Percentiles rank a stretch among this genome's conserved stretches.
Conservation (phyloP, 1,140 invertebrate genomes). For the Bombus balteatus region DNA sequence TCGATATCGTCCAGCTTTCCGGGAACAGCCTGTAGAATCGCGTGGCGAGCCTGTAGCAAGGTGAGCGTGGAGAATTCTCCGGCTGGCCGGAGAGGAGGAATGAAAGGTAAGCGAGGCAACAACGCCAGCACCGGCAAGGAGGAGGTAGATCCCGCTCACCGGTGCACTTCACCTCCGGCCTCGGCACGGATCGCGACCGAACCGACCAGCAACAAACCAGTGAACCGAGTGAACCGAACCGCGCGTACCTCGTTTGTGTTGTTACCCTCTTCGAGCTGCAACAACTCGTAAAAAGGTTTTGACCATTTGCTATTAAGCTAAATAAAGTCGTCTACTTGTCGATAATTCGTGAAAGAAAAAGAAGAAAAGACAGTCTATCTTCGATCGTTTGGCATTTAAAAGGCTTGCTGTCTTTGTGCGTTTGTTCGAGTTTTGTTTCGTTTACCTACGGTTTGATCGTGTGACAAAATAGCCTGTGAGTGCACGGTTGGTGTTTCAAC, state of each 20-base stretch:
- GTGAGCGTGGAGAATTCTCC: slow-evolving; percentile 69
- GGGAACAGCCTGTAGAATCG: slow-evolving; percentile 39
- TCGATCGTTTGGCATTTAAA: not conserved
- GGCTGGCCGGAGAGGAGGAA: slow-evolving; percentile 52
- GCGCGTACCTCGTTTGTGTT: not conserved
- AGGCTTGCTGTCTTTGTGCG: too few species aligned
- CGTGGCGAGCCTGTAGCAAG: slow-evolving; percentile 58
- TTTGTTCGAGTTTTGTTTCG: not conserved
- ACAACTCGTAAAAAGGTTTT: too few species aligned
- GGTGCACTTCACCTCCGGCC: slow-evolving; percentile 72
- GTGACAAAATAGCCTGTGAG: not conserved
- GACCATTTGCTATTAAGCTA: too few species aligned
- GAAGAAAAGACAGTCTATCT: too few species aligned
- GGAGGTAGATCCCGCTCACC: slow-evolving; percentile 70
- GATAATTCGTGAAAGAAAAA: not conserved
- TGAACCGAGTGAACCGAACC: slow-evolving; percentile 7
- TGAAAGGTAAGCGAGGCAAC: slow-evolving; percentile 38
- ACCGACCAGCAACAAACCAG: slow-evolving; percentile 26
- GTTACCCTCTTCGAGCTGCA: too few species aligned
- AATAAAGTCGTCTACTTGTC: too few species aligned
- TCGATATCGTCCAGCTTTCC: not conserved
- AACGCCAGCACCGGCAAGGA: slow-evolving; percentile 19
- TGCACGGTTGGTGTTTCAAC: slow-evolving; percentile 12
- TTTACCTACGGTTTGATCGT: too few species aligned
- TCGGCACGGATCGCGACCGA: slow-evolving; percentile 65